Evolutionary conservation across 1,140 invertebrate species (phyloP), one percentile per base, ranked within the genome.

Genomic region (Homalodisca vitripennis): DNA sequence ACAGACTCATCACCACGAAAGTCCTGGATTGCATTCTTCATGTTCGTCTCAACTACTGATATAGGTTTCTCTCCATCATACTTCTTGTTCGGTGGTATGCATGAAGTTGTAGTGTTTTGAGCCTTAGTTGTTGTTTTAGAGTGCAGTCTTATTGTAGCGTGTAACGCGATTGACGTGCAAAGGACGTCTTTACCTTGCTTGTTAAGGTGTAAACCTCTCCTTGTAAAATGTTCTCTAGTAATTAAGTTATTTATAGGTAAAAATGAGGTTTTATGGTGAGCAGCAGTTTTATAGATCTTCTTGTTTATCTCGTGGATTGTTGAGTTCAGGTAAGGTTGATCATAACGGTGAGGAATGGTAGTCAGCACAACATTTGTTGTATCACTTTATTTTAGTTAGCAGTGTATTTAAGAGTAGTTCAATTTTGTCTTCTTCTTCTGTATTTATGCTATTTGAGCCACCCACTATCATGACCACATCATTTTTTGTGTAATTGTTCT

Each of bases 191-290:
- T 66, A 47, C 26, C 12, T n/a, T 22, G 26, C 22, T 46, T 46
- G 32, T 47, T n/a, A 27, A 41, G 13, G 17, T 67, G 29, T 67
- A 10, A 46, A 1, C 17, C 29, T 10, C 26, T 20, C 2, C 22
- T 27, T 14, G 66, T 3, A 27, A 22, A 29, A 12, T 51, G 2
- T 67, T 26, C n/a, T n/a, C 66, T 26, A 1, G 34, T 46, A 17
- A 48, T 22, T 20, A 66, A 46, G 17, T 41, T 66, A 17, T 46
- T 66, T 47, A 66, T 62, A 62, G 26, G 32, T 3, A 47, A 22
- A 10, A 66, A 46, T 1, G 32, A 32, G 14, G 41, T 41, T 41
- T 34, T 66, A 17, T 47, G 29, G 41, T 30, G 41, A 6, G 6
- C 20, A 12, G 20, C 48, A 3, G 20, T 22, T 14, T 53, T 53